Evolutionary conservation across 2,797 vertebrate species (phyloP), one percentile per base, ranked within the genome.

Genomic region (Enteromius argenteus): DNA sequence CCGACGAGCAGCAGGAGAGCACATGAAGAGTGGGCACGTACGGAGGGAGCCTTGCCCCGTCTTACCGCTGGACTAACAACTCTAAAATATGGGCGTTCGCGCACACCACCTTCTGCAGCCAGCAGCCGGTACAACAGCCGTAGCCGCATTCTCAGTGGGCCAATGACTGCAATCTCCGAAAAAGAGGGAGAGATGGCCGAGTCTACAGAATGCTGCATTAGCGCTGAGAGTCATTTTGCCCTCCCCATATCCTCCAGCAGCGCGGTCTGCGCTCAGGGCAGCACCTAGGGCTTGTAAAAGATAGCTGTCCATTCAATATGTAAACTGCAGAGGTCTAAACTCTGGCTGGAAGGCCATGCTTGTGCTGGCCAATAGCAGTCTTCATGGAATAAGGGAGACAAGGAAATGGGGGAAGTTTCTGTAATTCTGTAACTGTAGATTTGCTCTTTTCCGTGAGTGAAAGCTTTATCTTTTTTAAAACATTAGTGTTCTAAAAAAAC

Each of bases 121-220:
- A 97, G 97, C 88, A 97, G 97, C 80, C 94, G 96, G 75, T 97
- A 97, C 74, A 95, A 94, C 0, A 84, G 96, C 80, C 96, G 96
- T 85, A 96, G 94, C 90, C 95, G 96, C 74, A 94, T 97, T 89
- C 93, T 94, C 79, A 96, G 96, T 84, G 93, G 96, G 77, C 97
- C 97, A 39, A 97, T 98, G 97, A 96, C 96, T 0, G 96, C 96
- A 89, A 99, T 99, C 90, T 95, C 94, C 0, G 97, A 99, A 88
- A 95, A 93, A 32, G 96, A 96, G 39, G 95, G 95, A 19, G 92
- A 97, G 81, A 4, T 87, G 39, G 90, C 91, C 2, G 94, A 95
- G 66, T 91, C 89, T 1, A 79, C 87, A n/a, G 91, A 90, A 0
- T 80, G 64, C 76, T 82, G 84, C 56, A 74, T 81, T 30, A 21